Percentiles rank a stretch among this genome's conserved stretches.
phyloP scores from a whole-genome alignment of 2,113 vertebrate species.

The Panthera tigris region DNA sequence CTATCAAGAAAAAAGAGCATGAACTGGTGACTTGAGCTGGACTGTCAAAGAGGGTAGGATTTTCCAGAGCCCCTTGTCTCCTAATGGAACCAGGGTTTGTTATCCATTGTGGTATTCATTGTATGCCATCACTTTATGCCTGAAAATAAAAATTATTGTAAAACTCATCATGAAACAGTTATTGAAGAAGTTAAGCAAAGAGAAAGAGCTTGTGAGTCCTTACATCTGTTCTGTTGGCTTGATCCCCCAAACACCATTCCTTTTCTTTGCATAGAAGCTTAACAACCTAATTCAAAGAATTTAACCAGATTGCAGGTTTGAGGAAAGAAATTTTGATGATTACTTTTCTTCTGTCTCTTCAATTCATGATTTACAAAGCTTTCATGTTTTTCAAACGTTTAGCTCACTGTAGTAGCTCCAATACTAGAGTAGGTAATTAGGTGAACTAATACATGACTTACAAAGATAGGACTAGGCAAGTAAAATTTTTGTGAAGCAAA shows the following conservation, averaged over 20 bases:
- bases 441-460: neutral
- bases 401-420: neutral
- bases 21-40: constrained; percentile 25
- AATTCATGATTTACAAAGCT: neutral
- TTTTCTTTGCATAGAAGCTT: neutral
- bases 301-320: neutral
- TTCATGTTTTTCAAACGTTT: neutral
- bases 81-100: neutral
- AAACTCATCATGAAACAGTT: neutral
- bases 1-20: neutral
- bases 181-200: neutral
- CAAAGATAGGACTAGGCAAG: neutral
- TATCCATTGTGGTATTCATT: neutral
- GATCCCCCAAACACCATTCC: neutral
- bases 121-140: neutral
- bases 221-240: neutral
- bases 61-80: neutral
- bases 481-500: neutral
- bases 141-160: neutral
- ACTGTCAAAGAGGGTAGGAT: neutral
- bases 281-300: neutral
- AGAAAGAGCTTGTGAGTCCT: neutral
- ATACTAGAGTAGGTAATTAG: neutral
- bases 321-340: neutral
- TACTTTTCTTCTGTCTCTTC: neutral